Percentiles rank a stretch among this genome's conserved stretches.
These are phyloP conservation scores for Pipa parva DNA, from an alignment of 2,113 vertebrate genomes.

Conservation along the genomic window DNA sequence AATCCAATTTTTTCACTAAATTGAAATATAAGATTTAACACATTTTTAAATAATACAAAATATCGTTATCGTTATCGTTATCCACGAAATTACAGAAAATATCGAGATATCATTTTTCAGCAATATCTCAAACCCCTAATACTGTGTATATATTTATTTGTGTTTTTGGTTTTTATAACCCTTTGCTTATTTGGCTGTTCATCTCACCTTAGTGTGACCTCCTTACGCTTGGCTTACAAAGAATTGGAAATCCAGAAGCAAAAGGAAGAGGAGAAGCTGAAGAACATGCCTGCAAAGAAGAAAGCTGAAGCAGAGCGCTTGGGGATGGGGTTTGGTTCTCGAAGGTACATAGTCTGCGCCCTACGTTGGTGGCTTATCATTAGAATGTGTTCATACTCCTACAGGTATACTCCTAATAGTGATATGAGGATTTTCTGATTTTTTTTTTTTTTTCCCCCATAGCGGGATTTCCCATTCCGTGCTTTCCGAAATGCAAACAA, in stretches of 20 bases:
- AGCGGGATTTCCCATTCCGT: conserved; percentile 94
- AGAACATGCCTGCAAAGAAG: conserved; percentile 69
- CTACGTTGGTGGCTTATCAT: too few relatives aligned
- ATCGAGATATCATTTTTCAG: too few relatives aligned
- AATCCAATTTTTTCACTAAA: too few relatives aligned
- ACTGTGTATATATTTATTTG: background rate
- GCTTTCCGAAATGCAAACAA: conserved; percentile 85
- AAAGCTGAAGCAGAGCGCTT: conserved; percentile 81
- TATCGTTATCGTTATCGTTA: too few relatives aligned
- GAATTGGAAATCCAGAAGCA: conserved; percentile 81
- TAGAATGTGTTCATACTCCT: too few relatives aligned
- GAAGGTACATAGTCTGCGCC: too few relatives aligned
- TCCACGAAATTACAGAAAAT: too few relatives aligned
- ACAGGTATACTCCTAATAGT: too few relatives aligned
- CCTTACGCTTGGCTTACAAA: conserved; percentile 78
- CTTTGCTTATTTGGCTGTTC: background rate
- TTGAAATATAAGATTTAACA: too few relatives aligned
- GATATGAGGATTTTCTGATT: conserved; percentile 1
- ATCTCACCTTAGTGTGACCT: conserved; percentile 64
- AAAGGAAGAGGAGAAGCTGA: conserved; percentile 66
- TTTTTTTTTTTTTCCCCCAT: conserved; percentile 18
- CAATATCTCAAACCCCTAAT: too few relatives aligned
- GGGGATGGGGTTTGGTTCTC: conserved; percentile 82
- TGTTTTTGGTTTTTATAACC: too few relatives aligned
- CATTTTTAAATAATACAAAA: too few relatives aligned